A percentile compares a stretch with the other conserved stretches of the same genome.
Evolutionary conservation across 2,113 vertebrate genomes (phyloP).

Genomic region (Ranitomeya variabilis): DNA sequence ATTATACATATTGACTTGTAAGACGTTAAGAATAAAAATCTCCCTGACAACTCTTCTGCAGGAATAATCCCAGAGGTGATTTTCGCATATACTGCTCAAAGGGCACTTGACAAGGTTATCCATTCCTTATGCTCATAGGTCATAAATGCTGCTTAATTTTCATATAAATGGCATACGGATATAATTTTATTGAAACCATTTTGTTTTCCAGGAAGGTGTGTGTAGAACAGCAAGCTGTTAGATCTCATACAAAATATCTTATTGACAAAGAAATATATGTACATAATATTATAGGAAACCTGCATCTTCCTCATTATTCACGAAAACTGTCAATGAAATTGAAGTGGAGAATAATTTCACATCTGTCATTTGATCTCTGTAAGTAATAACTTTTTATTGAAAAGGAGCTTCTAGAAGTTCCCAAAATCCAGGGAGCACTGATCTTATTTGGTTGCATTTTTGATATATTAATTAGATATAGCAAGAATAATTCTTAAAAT

Average conservation of each 20-base stretch:
- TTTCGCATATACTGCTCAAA: conserved; percentile 43
- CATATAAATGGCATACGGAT: conserved; percentile 48
- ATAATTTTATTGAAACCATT: conserved; percentile 38
- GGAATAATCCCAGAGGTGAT: conserved; percentile 44
- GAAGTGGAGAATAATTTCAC: not conserved
- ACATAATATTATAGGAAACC: not conserved
- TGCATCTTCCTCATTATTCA: conserved; percentile 16
- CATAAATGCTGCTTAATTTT: conserved; percentile 53
- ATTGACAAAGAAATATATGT: conserved; percentile 16
- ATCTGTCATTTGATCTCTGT: conserved; percentile 18
- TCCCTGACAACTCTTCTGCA: conserved; percentile 46
- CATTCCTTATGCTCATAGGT: conserved; percentile 45
- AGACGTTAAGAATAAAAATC: conserved; percentile 25
- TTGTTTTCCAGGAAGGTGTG: conserved; percentile 11
- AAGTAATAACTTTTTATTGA: not conserved
- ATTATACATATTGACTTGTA: conserved; percentile 28
- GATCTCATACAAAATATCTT: conserved; percentile 8
- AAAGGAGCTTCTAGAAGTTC: not conserved
- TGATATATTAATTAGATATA: not conserved
- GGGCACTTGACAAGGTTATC: conserved; percentile 54
- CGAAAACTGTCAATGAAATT: conserved; percentile 8
- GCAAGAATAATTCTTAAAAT: not conserved
- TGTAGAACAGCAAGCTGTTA: conserved; percentile 14
- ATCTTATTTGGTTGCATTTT: not conserved
- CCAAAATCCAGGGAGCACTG: not conserved